phyloP scores from a whole-genome alignment of 2,888 invertebrate genomes.

The Prostheceraeus crozeri region DNA sequence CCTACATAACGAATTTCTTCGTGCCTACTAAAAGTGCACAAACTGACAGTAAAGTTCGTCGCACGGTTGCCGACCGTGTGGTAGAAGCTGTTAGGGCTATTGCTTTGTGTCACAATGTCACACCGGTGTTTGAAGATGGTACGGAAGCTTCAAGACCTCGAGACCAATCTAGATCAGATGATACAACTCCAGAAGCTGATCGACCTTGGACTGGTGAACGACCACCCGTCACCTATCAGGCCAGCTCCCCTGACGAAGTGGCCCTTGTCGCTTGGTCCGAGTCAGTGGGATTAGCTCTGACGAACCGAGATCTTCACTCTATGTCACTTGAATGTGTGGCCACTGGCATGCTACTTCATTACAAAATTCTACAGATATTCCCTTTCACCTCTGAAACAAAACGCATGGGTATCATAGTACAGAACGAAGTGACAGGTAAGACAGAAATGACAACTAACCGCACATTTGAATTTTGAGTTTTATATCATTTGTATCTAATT shows the following conservation, averaged over 20 bases:
- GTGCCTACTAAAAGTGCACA: background rate
- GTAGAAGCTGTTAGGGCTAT: slow-evolving; percentile 84
- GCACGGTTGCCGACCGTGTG: slow-evolving; percentile 68
- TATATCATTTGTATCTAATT: too few relatives aligned
- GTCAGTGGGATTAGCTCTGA: slow-evolving; percentile 64
- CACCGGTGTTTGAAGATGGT: slow-evolving; percentile 75
- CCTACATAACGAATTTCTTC: background rate
- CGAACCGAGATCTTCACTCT: slow-evolving; percentile 60
- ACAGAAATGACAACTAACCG: too few relatives aligned
- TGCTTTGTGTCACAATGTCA: slow-evolving; percentile 96
- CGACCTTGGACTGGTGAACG: too few relatives aligned
- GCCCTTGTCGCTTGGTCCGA: slow-evolving; percentile 70
- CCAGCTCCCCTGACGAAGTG: slow-evolving; percentile 70
- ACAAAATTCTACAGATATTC: slow-evolving; percentile 65
- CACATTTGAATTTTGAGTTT: too few relatives aligned
- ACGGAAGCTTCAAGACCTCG: too few relatives aligned
- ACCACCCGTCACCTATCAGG: slow-evolving; percentile 62
- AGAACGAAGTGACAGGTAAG: slow-evolving; percentile 53
- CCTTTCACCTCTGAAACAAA: slow-evolving; percentile 71
- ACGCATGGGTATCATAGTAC: slow-evolving; percentile 70
- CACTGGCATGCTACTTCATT: slow-evolving; percentile 10
- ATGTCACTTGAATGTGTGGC: slow-evolving; percentile 1
- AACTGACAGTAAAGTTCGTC: slow-evolving; percentile 60
- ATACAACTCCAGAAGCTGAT: slow-evolving; percentile 27
- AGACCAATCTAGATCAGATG: too few relatives aligned